These are phyloP conservation scores for Penaeus vannamei DNA, from an alignment of 1,140 invertebrate genomes.

Conservation along the genomic window DNA sequence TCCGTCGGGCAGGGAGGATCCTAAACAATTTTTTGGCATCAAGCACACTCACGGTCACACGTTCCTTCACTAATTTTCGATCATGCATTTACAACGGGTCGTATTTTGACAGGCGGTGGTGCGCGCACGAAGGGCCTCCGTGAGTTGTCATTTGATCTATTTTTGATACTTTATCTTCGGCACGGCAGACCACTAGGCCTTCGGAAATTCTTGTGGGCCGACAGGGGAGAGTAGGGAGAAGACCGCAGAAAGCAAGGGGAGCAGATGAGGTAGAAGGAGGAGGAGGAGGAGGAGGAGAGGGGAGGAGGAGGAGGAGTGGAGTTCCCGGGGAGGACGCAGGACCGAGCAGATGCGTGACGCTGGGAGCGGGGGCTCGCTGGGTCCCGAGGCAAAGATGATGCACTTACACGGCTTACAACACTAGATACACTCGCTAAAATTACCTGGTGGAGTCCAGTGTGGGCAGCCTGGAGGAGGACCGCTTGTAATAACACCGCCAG, in stretches of 20 bases:
- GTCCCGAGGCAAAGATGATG: constrained; percentile 61
- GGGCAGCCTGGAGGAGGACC: constrained; percentile 63
- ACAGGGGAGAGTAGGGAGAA: constrained; percentile 50
- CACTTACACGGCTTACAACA: constrained; percentile 65
- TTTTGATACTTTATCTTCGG: constrained; percentile 58
- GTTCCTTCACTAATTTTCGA: constrained; percentile 37
- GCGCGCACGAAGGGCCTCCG: constrained; percentile 27
- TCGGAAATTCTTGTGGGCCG: constrained; percentile 58
- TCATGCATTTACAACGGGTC: constrained; percentile 54
- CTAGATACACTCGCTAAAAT: constrained; percentile 66
- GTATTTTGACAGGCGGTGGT: constrained; percentile 46
- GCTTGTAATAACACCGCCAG: constrained; percentile 64
- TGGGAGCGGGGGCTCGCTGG: constrained; percentile 55
- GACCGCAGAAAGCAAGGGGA: constrained; percentile 30
- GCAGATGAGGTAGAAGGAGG: constrained; percentile 47
- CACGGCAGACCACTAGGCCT: constrained; percentile 60
- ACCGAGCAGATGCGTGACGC: constrained; percentile 63
- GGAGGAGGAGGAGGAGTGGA: constrained; percentile 37
- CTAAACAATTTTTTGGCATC: constrained; percentile 55
- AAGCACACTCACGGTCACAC: constrained; percentile 32
- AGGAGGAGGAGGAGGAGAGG: constrained; percentile 31
- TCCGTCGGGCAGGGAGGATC: neutral
- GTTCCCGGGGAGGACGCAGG: constrained; percentile 50
- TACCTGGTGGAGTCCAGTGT: constrained; percentile 64
- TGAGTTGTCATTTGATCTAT: constrained; percentile 63